phyloP scores from a whole-genome alignment of 2,113 vertebrate species.

The Manacus vitellinus region DNA sequence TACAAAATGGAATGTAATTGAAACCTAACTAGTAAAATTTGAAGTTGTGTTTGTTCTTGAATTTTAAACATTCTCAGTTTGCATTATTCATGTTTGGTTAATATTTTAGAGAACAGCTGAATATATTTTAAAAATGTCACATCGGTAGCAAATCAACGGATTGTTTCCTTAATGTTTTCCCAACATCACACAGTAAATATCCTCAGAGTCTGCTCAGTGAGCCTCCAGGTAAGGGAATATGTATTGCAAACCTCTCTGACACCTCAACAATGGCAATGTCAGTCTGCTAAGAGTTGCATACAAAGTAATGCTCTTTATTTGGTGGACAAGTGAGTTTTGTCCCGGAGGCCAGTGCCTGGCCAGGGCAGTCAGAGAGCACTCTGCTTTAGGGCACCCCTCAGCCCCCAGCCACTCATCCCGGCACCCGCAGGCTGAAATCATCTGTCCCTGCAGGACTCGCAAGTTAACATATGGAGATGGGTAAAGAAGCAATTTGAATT shows the following conservation, averaged over 20 bases:
- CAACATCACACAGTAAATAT: not conserved
- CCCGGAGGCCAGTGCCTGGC: not conserved
- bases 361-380: not conserved
- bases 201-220: not conserved
- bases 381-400: not conserved
- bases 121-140: not conserved
- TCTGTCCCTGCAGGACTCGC: not conserved
- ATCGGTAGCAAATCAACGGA: not conserved
- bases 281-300: not conserved
- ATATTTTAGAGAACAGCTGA: constrained; percentile 42
- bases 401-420: not conserved
- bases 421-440: not conserved
- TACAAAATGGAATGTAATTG: not conserved
- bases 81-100: constrained; percentile 43
- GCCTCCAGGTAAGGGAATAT: not conserved
- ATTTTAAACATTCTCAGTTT: constrained; percentile 22
- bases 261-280: not conserved
- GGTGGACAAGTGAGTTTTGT: not conserved
- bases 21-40: constrained; percentile 18
- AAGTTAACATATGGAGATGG: not conserved
- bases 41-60: constrained; percentile 24
- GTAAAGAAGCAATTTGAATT: not conserved
- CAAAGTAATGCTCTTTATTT: not conserved
- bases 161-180: not conserved
- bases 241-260: not conserved